phyloP scores from a whole-genome alignment of 2,113 vertebrate species.

The Danio rerio region GRCz12tu NC_133193.1:19794501-19795000 shows the following conservation, averaged over 20 bases:
- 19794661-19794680: neutral
- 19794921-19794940: neutral
- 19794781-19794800: conserved; percentile 47
- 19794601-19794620: no score
- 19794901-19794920: conserved; percentile 27
- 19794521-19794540: neutral
- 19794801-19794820: conserved; percentile 48
- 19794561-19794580: no score
- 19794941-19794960: conserved; percentile 30
- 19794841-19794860: conserved; percentile 51
- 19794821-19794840: conserved; percentile 44
- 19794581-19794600: no score
- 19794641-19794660: no score
- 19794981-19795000: conserved; percentile 3
- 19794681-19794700: neutral
- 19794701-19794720: conserved; percentile 8
- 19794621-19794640: no score
- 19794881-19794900: conserved; percentile 48
- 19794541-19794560: neutral
- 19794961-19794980: conserved; percentile 4
- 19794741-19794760: conserved; percentile 12
- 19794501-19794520: neutral
- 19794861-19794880: conserved; percentile 23
- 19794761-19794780: conserved; percentile 46
- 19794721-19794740: conserved; percentile 33